Conservation (phyloP, 2,888 invertebrate species). For the Serrognathus titanus region DNA sequence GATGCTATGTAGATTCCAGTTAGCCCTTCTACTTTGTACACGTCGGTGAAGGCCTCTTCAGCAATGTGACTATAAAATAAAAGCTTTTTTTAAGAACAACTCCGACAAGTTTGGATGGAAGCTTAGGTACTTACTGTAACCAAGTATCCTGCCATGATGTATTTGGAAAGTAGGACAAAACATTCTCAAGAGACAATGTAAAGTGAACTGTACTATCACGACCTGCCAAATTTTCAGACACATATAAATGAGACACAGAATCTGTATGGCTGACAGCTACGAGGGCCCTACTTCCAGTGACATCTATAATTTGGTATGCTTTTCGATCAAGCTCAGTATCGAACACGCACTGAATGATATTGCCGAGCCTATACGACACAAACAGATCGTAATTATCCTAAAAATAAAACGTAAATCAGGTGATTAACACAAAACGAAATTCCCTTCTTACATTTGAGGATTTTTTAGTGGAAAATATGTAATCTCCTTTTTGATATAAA, state of each 20-base stretch:
- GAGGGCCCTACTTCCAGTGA: slow-evolving; percentile 74
- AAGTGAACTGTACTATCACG: slow-evolving; percentile 62
- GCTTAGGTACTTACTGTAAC: slow-evolving; percentile 70
- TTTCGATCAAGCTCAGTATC: slow-evolving; percentile 62
- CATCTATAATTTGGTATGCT: slow-evolving; percentile 81
- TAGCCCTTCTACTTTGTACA: slow-evolving; percentile 83
- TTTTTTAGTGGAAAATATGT: slow-evolving; percentile 78
- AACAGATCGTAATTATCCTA: slow-evolving; percentile 61
- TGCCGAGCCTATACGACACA: slow-evolving; percentile 71
- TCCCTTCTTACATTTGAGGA: slow-evolving; percentile 55
- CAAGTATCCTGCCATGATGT: slow-evolving; percentile 77
- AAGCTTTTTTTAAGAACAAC: not conserved
- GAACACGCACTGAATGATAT: slow-evolving; percentile 71
- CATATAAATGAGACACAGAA: slow-evolving; percentile 72
- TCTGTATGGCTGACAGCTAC: slow-evolving; percentile 78
- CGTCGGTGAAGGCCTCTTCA: slow-evolving; percentile 80
- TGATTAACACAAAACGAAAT: slow-evolving; percentile 2
- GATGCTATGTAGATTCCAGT: slow-evolving; percentile 89
- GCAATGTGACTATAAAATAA: slow-evolving; percentile 61
- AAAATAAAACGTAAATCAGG: slow-evolving; percentile 14
- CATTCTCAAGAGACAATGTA: slow-evolving; percentile 72
- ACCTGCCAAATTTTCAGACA: slow-evolving; percentile 64
- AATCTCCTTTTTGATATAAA: slow-evolving; percentile 79
- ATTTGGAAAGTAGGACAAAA: slow-evolving; percentile 82
- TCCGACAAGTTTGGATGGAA: too few species aligned